phyloP scores from a whole-genome alignment of 2,797 vertebrate genomes.

The Acanthornis magna region DNA sequence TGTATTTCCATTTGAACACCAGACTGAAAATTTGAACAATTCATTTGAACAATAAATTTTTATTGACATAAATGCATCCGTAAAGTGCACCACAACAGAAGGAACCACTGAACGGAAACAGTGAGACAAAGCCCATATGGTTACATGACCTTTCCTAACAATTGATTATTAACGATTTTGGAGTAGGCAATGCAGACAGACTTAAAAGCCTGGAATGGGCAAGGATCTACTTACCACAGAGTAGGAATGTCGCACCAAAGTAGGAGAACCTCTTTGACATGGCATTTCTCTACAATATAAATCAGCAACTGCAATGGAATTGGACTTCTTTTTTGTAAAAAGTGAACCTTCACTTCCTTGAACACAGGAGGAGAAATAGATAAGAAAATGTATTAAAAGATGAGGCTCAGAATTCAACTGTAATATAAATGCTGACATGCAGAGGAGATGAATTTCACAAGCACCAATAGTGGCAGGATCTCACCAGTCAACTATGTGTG shows the following conservation, averaged over 20 bases:
- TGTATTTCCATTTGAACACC: background rate
- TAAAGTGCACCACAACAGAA: background rate
- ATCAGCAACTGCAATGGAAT: conserved; percentile 80
- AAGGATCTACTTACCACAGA: conserved; percentile 78
- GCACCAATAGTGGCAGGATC: background rate
- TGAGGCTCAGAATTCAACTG: background rate
- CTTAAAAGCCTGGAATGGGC: background rate
- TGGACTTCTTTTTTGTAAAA: conserved; percentile 74
- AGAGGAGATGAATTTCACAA: background rate
- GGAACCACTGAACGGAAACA: background rate
- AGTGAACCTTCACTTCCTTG: conserved; percentile 84
- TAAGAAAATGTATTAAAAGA: background rate
- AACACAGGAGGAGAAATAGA: background rate
- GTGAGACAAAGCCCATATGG: background rate
- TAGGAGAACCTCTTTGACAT: conserved; percentile 68
- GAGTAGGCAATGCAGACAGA: background rate
- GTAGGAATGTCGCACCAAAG: conserved; percentile 74
- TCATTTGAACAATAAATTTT: background rate
- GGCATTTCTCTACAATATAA: conserved; percentile 67
- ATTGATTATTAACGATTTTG: background rate
- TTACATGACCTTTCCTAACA: background rate
- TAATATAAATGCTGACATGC: background rate
- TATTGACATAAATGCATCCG: background rate
- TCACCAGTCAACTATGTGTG: background rate
- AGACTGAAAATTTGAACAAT: background rate